Percentiles rank a stretch among this genome's conserved stretches.
These are phyloP conservation scores for Dolomedes plantarius DNA, from an alignment of 2,888 invertebrate genomes.

Conservation along the genomic window DNA sequence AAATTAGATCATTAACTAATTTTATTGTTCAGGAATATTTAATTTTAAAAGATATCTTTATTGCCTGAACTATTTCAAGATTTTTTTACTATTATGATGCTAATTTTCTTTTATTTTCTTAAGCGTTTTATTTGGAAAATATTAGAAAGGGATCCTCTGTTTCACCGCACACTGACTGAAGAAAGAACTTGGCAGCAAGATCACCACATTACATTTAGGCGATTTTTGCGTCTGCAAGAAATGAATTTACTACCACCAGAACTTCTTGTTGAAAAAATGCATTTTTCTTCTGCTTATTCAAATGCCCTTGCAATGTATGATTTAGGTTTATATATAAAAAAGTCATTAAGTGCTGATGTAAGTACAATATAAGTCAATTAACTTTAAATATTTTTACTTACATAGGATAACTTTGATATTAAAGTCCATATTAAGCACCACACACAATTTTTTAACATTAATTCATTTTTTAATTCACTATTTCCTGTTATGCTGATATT, in stretches of 20 bases:
- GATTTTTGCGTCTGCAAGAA: slow-evolving; percentile 81
- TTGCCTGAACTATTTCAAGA: no score
- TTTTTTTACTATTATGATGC: no score
- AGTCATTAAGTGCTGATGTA: slow-evolving; percentile 75
- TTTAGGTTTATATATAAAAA: slow-evolving; percentile 75
- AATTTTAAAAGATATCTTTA: no score
- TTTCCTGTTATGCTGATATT: no score
- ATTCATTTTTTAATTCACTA: not conserved
- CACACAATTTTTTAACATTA: not conserved
- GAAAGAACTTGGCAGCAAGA: slow-evolving; percentile 83
- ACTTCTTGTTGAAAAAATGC: slow-evolving; percentile 73
- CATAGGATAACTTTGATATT: not conserved
- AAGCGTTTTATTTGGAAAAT: slow-evolving; percentile 87
- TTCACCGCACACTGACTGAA: slow-evolving; percentile 81
- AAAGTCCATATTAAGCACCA: not conserved
- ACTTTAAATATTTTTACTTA: not conserved
- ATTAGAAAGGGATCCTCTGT: slow-evolving; percentile 85
- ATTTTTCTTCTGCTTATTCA: slow-evolving; percentile 52
- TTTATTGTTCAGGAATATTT: no score
- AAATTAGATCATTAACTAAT: no score
- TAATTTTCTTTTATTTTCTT: slow-evolving; percentile 71
- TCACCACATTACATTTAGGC: slow-evolving; percentile 74
- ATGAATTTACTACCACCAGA: slow-evolving; percentile 81
- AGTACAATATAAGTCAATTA: not conserved
- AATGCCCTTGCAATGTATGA: slow-evolving; percentile 71